phyloP scores from a whole-genome alignment of 2,113 vertebrate genomes.

The Clinocottus analis region DNA sequence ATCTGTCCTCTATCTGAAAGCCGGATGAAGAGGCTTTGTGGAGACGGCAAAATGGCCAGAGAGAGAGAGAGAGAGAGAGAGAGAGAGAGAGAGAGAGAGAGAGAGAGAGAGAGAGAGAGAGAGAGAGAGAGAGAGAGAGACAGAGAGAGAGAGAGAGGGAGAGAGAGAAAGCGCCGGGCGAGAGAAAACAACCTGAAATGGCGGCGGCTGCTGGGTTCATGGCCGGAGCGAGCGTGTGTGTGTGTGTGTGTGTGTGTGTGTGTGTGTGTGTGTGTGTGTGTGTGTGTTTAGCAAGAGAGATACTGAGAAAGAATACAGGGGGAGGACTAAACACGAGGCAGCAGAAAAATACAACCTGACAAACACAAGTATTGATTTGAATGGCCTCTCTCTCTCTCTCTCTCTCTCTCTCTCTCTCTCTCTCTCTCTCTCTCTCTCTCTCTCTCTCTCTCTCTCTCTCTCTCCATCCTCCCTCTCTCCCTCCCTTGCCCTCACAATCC shows the following conservation, averaged over 20 bases:
- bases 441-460: slow-evolving; percentile 38
- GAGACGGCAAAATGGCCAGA: slow-evolving; percentile 60
- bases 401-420: slow-evolving; percentile 16
- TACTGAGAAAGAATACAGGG: slow-evolving; percentile 27
- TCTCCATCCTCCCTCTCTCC: slow-evolving; percentile 50
- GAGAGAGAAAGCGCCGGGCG: slow-evolving; percentile 38
- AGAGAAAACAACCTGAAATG: slow-evolving; percentile 66
- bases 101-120: slow-evolving; percentile 43
- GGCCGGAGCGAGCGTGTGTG: slow-evolving; percentile 16
- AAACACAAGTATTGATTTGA: slow-evolving; percentile 77
- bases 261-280: not conserved
- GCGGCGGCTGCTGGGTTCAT: slow-evolving; percentile 44
- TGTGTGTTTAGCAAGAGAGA: slow-evolving; percentile 50
- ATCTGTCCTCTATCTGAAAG: slow-evolving; percentile 56
- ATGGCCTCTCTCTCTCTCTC: slow-evolving; percentile 42
- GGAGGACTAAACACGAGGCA: slow-evolving; percentile 33
- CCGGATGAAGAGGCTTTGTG: slow-evolving; percentile 58
- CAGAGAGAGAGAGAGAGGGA: slow-evolving; percentile 42
- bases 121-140: slow-evolving; percentile 45
- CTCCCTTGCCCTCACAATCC: no score
- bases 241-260: not conserved
- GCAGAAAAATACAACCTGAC: slow-evolving; percentile 69
- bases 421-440: slow-evolving; percentile 45
- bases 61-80: slow-evolving; percentile 44
- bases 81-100: slow-evolving; percentile 39